Base-by-base conservation (phyloP, 2,113 vertebrate species). In the Prunella fulvescens region DNA sequence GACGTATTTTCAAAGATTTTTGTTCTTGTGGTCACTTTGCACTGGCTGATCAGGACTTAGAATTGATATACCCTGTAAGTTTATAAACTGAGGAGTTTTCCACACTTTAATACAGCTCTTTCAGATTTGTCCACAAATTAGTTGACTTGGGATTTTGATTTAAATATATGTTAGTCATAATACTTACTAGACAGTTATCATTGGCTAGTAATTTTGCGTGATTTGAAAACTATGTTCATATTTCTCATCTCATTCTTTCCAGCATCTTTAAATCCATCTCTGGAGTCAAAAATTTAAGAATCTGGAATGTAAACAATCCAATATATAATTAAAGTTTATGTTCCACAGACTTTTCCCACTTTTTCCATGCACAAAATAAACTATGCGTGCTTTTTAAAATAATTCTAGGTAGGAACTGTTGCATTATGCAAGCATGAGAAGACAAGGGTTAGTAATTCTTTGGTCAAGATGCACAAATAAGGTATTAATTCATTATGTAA, bases 21-120 rank as follows among this genome's bases (percentile, higher is more conserved):
- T 51, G 25, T 53, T 31, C 10, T 66, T 70, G 20, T 47, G 4
- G 7, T 45, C 8, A 47, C 12, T 74, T 89, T 58, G 7, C 17
- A 50, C 5, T 39, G 23, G 2, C 8, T 65, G n/a, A 66, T 58
- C 10, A 73, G 23, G 25, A n/a, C 3, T 69, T 62, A 47, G 4
- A 3, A 62, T 5, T 73, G 14, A 54, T 42, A 31, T 3, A 51
- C 1, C 1, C 33, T 66, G 4, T 19, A 42, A 37, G 6, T 54
- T 35, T 51, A 54, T 44, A 73, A 83, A 88, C 10, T 45, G 26
- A 73, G 9, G 9, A 50, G n/a, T 81, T 78, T 66, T 61, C 51
- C 10, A 23, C 9, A n/a, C 35, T 29, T 65, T 35, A 29, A 16
- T 47, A 39, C 14, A 4, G 1, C 0, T 61, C 0, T 26, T 50